These are phyloP conservation scores for Thalpophila matura DNA, from an alignment of 2,888 invertebrate genomes.

Conservation along the genomic window DNA sequence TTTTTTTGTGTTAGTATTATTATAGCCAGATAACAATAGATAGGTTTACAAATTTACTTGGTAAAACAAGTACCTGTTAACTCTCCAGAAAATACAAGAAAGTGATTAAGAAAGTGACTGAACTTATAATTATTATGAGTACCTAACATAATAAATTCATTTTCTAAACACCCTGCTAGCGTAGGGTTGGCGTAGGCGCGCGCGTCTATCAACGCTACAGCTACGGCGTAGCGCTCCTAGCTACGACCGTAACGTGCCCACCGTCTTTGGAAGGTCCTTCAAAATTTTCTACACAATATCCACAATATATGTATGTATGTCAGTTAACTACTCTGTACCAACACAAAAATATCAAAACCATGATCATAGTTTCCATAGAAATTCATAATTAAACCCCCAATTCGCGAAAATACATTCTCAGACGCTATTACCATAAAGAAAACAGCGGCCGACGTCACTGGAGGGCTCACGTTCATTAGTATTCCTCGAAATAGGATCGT, in stretches of 20 bases:
- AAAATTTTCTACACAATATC: neutral
- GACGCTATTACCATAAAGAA: conserved; percentile 76
- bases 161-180: too few relatives aligned
- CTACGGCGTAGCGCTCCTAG: conserved; percentile 40
- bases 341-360: neutral
- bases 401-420: conserved; percentile 32
- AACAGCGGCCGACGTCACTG: conserved; percentile 65
- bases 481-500: conserved; percentile 72
- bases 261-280: too few relatives aligned
- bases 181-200: neutral
- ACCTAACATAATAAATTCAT: too few relatives aligned
- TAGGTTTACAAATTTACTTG: too few relatives aligned
- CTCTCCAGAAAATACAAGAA: too few relatives aligned
- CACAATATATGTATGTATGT: too few relatives aligned
- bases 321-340: neutral
- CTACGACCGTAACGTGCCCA: neutral
- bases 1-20: too few relatives aligned
- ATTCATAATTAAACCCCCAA: conserved; percentile 2
- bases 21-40: too few relatives aligned
- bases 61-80: too few relatives aligned
- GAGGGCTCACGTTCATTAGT: conserved; percentile 70
- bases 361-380: conserved; percentile 3
- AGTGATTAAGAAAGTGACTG: too few relatives aligned
- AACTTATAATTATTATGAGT: neutral
- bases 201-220: conserved; percentile 3